These are phyloP conservation scores for Morpho helenor DNA, from an alignment of 2,888 invertebrate genomes.

Conservation along the genomic window DNA sequence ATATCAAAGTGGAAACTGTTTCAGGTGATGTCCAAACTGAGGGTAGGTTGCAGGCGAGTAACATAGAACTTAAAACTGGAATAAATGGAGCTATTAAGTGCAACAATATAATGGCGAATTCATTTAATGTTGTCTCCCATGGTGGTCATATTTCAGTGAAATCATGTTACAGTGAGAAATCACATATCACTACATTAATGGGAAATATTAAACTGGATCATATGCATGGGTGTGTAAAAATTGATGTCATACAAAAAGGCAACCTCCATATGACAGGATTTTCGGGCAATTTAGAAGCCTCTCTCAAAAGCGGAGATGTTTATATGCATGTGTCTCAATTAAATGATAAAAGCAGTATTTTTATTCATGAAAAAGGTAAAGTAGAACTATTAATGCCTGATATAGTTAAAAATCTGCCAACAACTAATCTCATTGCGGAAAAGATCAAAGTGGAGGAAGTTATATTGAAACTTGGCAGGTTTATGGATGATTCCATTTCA, in stretches of 20 bases:
- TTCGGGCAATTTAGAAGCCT: slow-evolving; percentile 63
- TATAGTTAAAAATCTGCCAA: slow-evolving; percentile 62
- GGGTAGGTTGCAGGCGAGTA: slow-evolving; percentile 59
- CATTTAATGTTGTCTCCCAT: slow-evolving; percentile 57
- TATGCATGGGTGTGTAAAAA: slow-evolving; percentile 59
- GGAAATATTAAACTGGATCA: slow-evolving; percentile 62
- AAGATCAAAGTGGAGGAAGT: slow-evolving; percentile 70
- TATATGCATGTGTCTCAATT: slow-evolving; percentile 67
- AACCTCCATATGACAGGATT: slow-evolving; percentile 68
- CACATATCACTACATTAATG: slow-evolving; percentile 69
- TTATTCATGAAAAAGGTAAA: slow-evolving; percentile 73
- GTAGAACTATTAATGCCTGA: slow-evolving; percentile 66
- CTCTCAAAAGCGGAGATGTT: slow-evolving; percentile 70
- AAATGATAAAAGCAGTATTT: slow-evolving; percentile 68
- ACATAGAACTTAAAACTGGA: slow-evolving; percentile 67
- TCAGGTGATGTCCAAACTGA: slow-evolving; percentile 56
- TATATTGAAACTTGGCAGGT: slow-evolving; percentile 63
- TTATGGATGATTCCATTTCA: slow-evolving; percentile 71
- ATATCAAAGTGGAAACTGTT: slow-evolving; percentile 59
- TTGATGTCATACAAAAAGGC: slow-evolving; percentile 70
- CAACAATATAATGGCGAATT: slow-evolving; percentile 66
- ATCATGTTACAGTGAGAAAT: slow-evolving; percentile 62
- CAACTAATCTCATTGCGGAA: slow-evolving; percentile 71
- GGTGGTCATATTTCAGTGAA: slow-evolving; percentile 64
- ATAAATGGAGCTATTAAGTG: slow-evolving; percentile 56